Percentiles rank a stretch among this genome's conserved stretches.
These are phyloP conservation scores for Serrognathus titanus DNA, from an alignment of 2,888 invertebrate species.

Conservation along the genomic window DNA sequence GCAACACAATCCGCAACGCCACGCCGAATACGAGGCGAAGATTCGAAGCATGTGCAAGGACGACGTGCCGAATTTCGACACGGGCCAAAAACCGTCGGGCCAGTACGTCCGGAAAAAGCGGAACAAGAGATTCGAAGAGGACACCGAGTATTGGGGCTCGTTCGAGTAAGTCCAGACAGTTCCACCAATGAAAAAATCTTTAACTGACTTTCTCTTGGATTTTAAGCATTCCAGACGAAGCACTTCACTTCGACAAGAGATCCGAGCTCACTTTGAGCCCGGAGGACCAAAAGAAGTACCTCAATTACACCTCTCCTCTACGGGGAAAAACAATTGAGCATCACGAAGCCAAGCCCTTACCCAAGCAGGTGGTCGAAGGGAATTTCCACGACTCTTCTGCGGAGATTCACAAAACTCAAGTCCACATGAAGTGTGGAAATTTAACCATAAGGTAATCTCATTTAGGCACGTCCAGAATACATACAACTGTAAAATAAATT, in stretches of 20 bases:
- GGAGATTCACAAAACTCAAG: slow-evolving; percentile 47
- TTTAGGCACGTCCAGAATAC: no score
- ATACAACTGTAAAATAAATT: no score
- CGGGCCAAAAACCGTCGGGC: slow-evolving; percentile 6
- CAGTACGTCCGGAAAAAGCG: slow-evolving; percentile 8
- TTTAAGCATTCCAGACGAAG: no score
- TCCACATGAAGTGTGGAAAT: slow-evolving; percentile 56
- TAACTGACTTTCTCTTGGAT: no score
- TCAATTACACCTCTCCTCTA: slow-evolving; percentile 29
- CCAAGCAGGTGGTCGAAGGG: slow-evolving; percentile 31
- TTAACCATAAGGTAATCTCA: slow-evolving; percentile 51
- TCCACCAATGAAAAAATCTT: no score
- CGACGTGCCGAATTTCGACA: slow-evolving; percentile 9
- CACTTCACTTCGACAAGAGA: no score
- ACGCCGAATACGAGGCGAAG: slow-evolving; percentile 56
- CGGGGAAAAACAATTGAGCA: slow-evolving; percentile 31
- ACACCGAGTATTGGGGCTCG: neutral
- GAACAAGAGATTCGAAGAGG: neutral
- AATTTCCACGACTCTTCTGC: slow-evolving; percentile 51
- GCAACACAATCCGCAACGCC: slow-evolving; percentile 70
- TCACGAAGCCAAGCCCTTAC: slow-evolving; percentile 19
- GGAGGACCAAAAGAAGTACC: slow-evolving; percentile 1
- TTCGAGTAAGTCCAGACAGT: no score
- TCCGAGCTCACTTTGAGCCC: no score
- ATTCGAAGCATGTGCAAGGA: slow-evolving; percentile 7